These are phyloP conservation scores for Xenops minutus DNA, from an alignment of 2,797 vertebrate species.

Conservation along the genomic window DNA sequence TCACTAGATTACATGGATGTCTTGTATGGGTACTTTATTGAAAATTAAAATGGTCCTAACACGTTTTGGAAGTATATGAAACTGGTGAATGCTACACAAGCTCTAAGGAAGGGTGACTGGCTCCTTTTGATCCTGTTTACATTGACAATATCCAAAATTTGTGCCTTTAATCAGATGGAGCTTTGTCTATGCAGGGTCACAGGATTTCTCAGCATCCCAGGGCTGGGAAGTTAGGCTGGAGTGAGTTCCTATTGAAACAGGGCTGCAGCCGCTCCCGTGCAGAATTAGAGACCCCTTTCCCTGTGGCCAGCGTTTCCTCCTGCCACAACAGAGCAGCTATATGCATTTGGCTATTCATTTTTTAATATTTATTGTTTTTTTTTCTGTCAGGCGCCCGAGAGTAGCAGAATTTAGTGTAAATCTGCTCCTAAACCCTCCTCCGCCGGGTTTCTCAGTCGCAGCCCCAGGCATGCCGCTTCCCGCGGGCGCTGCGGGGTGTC, in stretches of 20 bases:
- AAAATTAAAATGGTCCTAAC: neutral
- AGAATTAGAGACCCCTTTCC: accelerated
- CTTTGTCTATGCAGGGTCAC: neutral
- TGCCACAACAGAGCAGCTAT: neutral
- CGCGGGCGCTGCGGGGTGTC: neutral
- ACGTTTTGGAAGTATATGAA: neutral
- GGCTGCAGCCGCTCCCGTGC: neutral
- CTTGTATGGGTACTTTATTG: neutral
- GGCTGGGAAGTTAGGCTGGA: neutral
- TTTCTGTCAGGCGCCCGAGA: neutral
- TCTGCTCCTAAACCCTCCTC: accelerated
- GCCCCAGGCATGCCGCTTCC: neutral
- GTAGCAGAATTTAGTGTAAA: accelerated
- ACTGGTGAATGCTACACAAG: accelerated
- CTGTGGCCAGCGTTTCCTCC: neutral
- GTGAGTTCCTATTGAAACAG: accelerated
- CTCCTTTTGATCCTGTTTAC: neutral
- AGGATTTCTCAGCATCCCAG: neutral
- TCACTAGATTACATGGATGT: accelerated
- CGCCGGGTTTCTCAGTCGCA: accelerated
- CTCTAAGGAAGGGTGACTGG: neutral
- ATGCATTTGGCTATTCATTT: neutral
- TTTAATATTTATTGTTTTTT: neutral
- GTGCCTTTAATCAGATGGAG: neutral
- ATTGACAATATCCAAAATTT: neutral